Evolutionary conservation across 1,140 invertebrate species (phyloP), one percentile per base, ranked within the genome.

Genomic region (Ostrea edulis): DNA sequence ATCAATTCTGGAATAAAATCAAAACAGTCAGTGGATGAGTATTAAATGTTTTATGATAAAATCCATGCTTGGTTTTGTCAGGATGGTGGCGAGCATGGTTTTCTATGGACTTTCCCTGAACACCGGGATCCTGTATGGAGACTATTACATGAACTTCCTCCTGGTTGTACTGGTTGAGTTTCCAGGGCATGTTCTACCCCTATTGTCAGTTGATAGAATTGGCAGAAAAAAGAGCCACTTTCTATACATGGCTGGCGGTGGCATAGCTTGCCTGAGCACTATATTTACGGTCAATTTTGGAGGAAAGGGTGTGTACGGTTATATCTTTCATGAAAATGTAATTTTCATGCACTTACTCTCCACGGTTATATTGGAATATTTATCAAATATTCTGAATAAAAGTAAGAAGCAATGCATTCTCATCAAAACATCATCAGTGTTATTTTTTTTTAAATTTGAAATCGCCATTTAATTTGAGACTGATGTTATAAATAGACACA

Each of bases 151-250:
- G 52, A 93, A 92, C 90, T 91, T 90, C 77, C 71, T 89, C 12
- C 65, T 93, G 12, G 84, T 84, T 17, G 97, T 97, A 0, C 93
- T 96, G 8, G 97, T 98, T 0, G 97, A 98, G 95, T 95, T 97
- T 88, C 97, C 97, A 0, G 97, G 96, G 1, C 97, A 97, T 91
- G 94, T 95, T 0, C 96, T 97, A 89, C 94, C 97, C 0, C 8
- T 90, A 0, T 93, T 97, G 11, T 71, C 89, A 8, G n/a, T 92
- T 22, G 89, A 90, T 51, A 35, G 90, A 5, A 17, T 93, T 9
- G 92, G 93, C 7, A 84, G 93, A 81, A 92, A 91, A 58, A 82
- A 12, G 11, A 86, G 89, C 44, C 91, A 92, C 71, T 89, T 87
- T 25, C 86, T 83, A 9, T 84, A 62, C 35, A 92, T 93, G 92